These are phyloP conservation scores for Alligator sinensis DNA, from an alignment of 2,113 vertebrate species.

Conservation along the genomic window DNA sequence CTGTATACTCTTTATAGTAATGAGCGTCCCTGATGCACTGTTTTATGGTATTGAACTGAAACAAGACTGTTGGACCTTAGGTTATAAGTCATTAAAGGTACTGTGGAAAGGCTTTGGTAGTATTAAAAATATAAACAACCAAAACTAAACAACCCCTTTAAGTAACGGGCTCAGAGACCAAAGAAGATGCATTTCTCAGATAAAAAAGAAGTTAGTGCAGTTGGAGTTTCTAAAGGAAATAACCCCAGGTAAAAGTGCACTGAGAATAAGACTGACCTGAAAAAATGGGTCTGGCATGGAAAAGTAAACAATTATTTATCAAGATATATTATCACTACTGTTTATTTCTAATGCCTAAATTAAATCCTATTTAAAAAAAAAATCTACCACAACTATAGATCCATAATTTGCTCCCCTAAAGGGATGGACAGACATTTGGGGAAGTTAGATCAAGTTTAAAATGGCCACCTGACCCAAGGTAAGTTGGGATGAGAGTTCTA, in stretches of 20 bases:
- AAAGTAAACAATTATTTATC: no score
- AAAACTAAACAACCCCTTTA: no score
- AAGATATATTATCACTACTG: no score
- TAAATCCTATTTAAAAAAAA: no score
- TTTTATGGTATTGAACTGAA: not conserved
- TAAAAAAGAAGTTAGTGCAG: not conserved
- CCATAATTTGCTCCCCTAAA: no score
- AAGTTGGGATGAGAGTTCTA: no score
- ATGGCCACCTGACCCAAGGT: no score
- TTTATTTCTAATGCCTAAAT: no score
- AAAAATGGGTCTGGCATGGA: not conserved
- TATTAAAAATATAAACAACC: not conserved
- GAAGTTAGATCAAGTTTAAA: no score
- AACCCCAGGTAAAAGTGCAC: not conserved
- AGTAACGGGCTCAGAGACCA: not conserved
- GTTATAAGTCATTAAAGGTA: not conserved
- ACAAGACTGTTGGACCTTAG: not conserved
- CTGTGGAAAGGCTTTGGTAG: not conserved
- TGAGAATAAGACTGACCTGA: not conserved
- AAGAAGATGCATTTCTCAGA: not conserved
- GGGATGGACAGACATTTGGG: no score
- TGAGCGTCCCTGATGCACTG: not conserved
- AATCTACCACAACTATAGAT: no score
- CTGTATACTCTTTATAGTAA: not conserved
- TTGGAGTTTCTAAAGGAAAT: not conserved